Evolutionary conservation across 2,113 vertebrate species (phyloP).

Genomic region (Microcebus griseorufus): DNA sequence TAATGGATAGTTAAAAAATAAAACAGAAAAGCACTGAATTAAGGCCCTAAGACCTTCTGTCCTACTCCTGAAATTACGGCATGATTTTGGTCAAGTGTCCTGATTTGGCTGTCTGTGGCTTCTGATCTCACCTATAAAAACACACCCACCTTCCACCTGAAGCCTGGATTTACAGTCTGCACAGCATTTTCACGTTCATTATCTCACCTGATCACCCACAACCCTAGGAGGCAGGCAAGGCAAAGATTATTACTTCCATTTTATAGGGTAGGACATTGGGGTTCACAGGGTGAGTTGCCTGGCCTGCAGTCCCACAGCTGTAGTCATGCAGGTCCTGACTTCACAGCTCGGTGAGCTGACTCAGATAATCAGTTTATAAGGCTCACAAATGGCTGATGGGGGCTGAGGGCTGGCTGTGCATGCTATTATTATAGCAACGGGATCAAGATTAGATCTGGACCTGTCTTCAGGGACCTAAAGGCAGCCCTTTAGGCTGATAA

Average conservation of each 20-base stretch:
- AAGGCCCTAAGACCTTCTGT: not conserved
- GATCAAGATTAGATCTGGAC: not conserved
- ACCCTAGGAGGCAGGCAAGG: not conserved
- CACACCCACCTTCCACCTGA: not conserved
- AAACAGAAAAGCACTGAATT: not conserved
- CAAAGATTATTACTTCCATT: not conserved
- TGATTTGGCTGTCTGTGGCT: constrained; percentile 12
- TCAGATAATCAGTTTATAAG: not conserved
- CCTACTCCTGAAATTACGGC: constrained; percentile 10
- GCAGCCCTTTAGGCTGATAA: not conserved
- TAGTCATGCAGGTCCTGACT: not conserved
- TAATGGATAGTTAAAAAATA: not conserved
- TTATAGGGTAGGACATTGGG: not conserved
- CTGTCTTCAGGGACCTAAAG: not conserved
- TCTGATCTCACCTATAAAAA: constrained; percentile 42
- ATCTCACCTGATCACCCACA: not conserved
- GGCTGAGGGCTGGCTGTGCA: not conserved
- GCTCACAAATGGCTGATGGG: not conserved
- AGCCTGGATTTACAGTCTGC: not conserved
- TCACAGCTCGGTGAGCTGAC: not conserved
- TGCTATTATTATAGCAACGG: not conserved
- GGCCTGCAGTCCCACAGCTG: not conserved
- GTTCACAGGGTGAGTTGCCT: not conserved
- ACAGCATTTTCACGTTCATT: not conserved
- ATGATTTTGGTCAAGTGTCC: not conserved